Percentiles rank a stretch among this genome's conserved stretches.
Evolutionary conservation across 2,888 invertebrate species (phyloP).

Genomic region (Scaptomyza cyrtandrae): DNA sequence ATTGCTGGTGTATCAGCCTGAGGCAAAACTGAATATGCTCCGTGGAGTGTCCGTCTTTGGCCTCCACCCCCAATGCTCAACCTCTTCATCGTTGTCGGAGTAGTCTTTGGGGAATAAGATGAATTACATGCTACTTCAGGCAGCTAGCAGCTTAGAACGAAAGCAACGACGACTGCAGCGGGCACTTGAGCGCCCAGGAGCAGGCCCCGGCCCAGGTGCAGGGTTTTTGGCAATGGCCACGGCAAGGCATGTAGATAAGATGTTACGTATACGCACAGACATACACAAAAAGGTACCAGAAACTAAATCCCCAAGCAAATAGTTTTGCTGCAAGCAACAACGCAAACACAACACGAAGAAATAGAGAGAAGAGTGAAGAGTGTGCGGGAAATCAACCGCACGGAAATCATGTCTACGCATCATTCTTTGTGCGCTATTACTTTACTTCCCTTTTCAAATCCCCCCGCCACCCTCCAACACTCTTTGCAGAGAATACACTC

Average conservation of each 20-base stretch:
- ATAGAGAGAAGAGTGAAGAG: not conserved
- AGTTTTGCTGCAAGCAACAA: slow-evolving; percentile 58
- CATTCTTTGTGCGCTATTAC: slow-evolving; percentile 79
- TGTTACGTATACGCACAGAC: slow-evolving; percentile 57
- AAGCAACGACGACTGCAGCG: slow-evolving; percentile 40
- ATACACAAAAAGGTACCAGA: slow-evolving; percentile 66
- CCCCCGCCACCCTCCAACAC: not conserved
- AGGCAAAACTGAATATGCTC: slow-evolving; percentile 10
- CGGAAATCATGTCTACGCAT: slow-evolving; percentile 82
- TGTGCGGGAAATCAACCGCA: slow-evolving; percentile 75
- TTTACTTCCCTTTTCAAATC: slow-evolving; percentile 25
- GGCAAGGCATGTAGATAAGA: slow-evolving; percentile 69
- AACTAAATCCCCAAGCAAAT: slow-evolving; percentile 80
- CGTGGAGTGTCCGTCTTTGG: slow-evolving; percentile 8
- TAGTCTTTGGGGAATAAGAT: slow-evolving; percentile 80
- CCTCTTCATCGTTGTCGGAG: slow-evolving; percentile 39
- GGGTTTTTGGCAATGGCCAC: slow-evolving; percentile 14
- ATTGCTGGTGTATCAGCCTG: not conserved
- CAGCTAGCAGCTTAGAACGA: slow-evolving; percentile 59
- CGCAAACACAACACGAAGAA: not conserved
- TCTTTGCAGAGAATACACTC: not conserved
- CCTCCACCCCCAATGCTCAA: not conserved
- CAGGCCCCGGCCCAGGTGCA: not conserved
- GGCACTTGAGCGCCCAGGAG: slow-evolving; percentile 36
- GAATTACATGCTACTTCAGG: slow-evolving; percentile 80